These are phyloP conservation scores for Hippotragus niger DNA, from an alignment of 2,113 vertebrate species.

Conservation along the genomic window DNA sequence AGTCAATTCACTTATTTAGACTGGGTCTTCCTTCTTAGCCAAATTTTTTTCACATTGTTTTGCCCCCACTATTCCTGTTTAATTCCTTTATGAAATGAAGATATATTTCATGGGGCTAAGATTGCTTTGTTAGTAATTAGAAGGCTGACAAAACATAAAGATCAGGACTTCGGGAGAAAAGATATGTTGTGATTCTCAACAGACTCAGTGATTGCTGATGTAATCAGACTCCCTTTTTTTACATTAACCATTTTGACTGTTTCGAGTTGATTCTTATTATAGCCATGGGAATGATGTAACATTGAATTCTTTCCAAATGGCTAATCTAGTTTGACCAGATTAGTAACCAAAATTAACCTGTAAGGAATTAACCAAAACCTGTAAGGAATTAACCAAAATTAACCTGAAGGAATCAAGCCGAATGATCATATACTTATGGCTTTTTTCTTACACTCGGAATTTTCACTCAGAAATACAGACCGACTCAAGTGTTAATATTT, in stretches of 20 bases:
- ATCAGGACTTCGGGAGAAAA: not conserved
- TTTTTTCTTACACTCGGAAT: not conserved
- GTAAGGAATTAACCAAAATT: not conserved
- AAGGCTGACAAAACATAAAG: not conserved
- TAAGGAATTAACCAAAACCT: not conserved
- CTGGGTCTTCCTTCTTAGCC: not conserved
- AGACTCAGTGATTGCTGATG: not conserved
- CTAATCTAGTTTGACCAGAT: not conserved
- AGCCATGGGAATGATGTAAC: not conserved
- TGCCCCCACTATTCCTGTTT: not conserved
- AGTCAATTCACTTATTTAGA: not conserved
- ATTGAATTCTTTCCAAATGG: not conserved
- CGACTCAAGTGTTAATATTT: not conserved
- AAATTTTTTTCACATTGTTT: not conserved
- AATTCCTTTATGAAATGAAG: not conserved
- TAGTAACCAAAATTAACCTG: not conserved
- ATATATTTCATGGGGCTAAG: not conserved
- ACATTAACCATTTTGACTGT: not conserved
- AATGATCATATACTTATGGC: not conserved
- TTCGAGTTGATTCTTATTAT: not conserved
- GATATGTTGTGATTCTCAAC: not conserved
- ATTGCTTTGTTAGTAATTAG: not conserved
- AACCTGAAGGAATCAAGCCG: not conserved
- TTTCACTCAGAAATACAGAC: constrained; percentile 24
- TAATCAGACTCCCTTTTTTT: not conserved